phyloP scores from a whole-genome alignment of 23 tunicate species.

The Diplosoma virens region DNA sequence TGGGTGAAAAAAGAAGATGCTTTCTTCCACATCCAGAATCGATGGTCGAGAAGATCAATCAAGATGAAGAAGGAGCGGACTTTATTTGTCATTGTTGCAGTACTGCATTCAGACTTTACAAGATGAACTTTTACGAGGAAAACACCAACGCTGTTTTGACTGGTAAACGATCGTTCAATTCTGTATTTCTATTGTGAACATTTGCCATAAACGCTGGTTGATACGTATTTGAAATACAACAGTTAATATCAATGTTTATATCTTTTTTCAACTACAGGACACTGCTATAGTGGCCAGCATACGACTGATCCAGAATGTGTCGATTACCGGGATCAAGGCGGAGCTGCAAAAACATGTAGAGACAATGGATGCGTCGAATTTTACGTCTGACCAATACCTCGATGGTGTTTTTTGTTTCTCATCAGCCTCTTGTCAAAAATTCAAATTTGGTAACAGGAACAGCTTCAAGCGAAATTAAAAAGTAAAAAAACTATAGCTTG shows the following conservation, averaged over 20 bases:
- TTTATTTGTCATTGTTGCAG: constrained; percentile 95
- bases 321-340: constrained; percentile 58
- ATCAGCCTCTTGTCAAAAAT: too few relatives aligned
- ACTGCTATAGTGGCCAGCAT: constrained; percentile 97
- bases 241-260: neutral
- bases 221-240: too few relatives aligned
- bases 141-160: constrained; percentile 88
- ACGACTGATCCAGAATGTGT: constrained; percentile 81
- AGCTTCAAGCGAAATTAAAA: too few relatives aligned
- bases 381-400: constrained; percentile 80
- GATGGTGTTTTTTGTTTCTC: too few relatives aligned
- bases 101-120: constrained; percentile 83
- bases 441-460: too few relatives aligned
- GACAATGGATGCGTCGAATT: constrained; percentile 98
- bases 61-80: constrained; percentile 89
- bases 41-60: constrained; percentile 71
- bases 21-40: constrained; percentile 92
- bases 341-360: constrained; percentile 88
- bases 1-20: constrained; percentile 70
- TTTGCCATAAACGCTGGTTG: too few relatives aligned
- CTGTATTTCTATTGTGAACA: too few relatives aligned
- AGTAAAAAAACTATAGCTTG: too few relatives aligned
- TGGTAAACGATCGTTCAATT: constrained; percentile 68
- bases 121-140: constrained; percentile 99
- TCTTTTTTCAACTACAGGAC: constrained; percentile 36